Evolutionary conservation across 1,140 invertebrate species (phyloP).

Genomic region (Phthorimaea operculella): DNA sequence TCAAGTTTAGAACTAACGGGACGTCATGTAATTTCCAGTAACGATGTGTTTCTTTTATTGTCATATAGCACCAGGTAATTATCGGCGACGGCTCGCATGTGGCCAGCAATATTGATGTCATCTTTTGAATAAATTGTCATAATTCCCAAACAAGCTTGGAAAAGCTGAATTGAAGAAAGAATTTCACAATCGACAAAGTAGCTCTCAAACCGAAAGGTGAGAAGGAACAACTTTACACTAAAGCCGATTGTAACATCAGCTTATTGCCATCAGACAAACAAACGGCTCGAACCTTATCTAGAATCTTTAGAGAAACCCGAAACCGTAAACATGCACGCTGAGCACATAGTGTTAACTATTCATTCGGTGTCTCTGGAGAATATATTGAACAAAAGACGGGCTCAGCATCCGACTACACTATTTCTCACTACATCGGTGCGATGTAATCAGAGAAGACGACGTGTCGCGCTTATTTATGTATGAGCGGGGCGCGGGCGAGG

Average conservation of each 20-base stretch:
- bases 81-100: constrained; percentile 8
- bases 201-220: too few species aligned
- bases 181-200: not conserved
- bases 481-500: constrained; percentile 60
- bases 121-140: not conserved
- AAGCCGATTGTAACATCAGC: constrained; percentile 58
- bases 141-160: too few species aligned
- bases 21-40: constrained; percentile 61
- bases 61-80: constrained; percentile 38
- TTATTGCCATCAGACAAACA: constrained; percentile 62
- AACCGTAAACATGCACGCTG: constrained; percentile 62
- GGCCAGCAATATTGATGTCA: constrained; percentile 7
- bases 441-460: constrained; percentile 68
- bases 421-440: constrained; percentile 66
- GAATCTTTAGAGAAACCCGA: constrained; percentile 63
- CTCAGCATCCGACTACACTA: constrained; percentile 64
- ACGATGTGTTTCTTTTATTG: constrained; percentile 61
- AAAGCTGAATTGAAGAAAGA: not conserved
- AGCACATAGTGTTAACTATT: constrained; percentile 63
- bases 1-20: constrained; percentile 49
- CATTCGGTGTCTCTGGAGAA: constrained; percentile 57
- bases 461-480: constrained; percentile 67
- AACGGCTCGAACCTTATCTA: constrained; percentile 56
- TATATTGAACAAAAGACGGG: constrained; percentile 65
- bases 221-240: constrained; percentile 31